Base-by-base conservation (phyloP, 2,113 vertebrate species). In the Equus przewalskii region DNA sequence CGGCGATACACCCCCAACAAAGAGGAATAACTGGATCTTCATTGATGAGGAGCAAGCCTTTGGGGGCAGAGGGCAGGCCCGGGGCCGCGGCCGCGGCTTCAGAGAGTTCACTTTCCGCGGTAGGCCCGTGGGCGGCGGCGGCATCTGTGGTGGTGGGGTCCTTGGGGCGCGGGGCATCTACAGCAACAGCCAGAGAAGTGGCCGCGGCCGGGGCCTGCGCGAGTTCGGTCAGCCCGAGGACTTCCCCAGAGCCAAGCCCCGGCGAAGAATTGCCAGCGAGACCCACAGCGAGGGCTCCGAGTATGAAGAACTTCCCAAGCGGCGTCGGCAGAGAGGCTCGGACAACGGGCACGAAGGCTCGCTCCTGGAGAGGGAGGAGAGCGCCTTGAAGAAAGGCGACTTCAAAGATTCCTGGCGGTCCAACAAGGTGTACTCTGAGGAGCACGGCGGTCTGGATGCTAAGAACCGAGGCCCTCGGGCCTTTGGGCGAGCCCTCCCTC, bases 11-110 rank as follows among this genome's bases (percentile, higher is more conserved):
- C 99, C 99, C 18, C 99, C 98, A 0, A 99, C 99, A 0, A 99
- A 99, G 80, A 99, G 99, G 72, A 99, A 99, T 95, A 99, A 99
- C 98, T 99, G 99, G 99, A 99, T 99, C 95, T 99, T 99, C 76
- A 99, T 99, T 0, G 99, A 99, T 8, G 99, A 99, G 98, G 99
- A 99, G 4, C 99, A 99, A 89, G 99, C 99, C 16, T 99, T 99
- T 0, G 99, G 99, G 46, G 99, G 99, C 15, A 98, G 99, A 89
- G 99, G 99, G n/a, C 98, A 99, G 8, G 98, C 99, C 13, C 98
- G 99, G 49, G 99, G 99, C 7, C 98, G 99, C 0, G 99, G 99
- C 16, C 98, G 99, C 6, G 99, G 99, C 46, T 99, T 99, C 97
- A 97, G 99, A 89, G 99, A 99, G 64, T 99, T 99, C 88, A 98